These are phyloP conservation scores for Capreolus pygargus DNA, from an alignment of 2,113 vertebrate species.

Conservation along the genomic window DNA sequence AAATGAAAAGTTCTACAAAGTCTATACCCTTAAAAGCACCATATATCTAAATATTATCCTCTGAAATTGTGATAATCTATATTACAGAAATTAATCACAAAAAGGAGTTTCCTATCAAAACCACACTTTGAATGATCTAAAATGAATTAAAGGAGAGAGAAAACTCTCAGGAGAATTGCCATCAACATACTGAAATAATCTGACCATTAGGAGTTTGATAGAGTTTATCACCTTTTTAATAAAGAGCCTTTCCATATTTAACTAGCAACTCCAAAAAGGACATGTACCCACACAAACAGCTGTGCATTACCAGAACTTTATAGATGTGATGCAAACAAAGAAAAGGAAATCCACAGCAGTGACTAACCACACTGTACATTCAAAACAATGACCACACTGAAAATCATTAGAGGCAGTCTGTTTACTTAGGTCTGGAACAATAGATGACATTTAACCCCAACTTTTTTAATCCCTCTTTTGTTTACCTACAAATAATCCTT, in stretches of 20 bases:
- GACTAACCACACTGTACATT: constrained; percentile 72
- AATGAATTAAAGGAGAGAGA: neutral
- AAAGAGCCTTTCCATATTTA: constrained; percentile 64
- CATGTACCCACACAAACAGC: constrained; percentile 45
- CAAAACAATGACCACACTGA: constrained; percentile 79
- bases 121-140: neutral
- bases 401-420: constrained; percentile 66
- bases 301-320: constrained; percentile 76
- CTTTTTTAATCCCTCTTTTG: constrained; percentile 23
- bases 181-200: neutral
- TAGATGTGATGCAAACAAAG: constrained; percentile 80
- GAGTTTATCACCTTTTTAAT: constrained; percentile 34
- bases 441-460: constrained; percentile 33
- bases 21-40: neutral
- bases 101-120: constrained; percentile 12
- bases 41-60: neutral
- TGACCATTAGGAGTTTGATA: neutral
- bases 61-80: neutral
- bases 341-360: constrained; percentile 80
- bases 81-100: constrained; percentile 20
- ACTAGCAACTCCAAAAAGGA: constrained; percentile 30
- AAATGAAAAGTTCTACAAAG: constrained; percentile 2
- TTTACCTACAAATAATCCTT: constrained; percentile 34
- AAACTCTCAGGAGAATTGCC: neutral
- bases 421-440: constrained; percentile 70